Evolutionary conservation across 2,888 invertebrate species (phyloP), one percentile per base, ranked within the genome.

Genomic region (Caenorhabditis sp.): DNA sequence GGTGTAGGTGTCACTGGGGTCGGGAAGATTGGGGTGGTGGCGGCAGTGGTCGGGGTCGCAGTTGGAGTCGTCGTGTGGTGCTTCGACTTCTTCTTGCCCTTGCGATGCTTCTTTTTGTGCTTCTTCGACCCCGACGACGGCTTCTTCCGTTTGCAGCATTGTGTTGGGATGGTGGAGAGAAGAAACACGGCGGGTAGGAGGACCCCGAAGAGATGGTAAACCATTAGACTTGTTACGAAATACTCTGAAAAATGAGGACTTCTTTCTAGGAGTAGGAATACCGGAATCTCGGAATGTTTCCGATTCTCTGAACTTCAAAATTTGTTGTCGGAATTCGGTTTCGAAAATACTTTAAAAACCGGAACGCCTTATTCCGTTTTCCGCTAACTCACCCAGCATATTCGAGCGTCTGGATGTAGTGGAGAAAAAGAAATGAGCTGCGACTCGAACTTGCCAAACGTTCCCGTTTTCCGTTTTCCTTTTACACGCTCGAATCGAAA

Each of bases 201-300:
- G 61, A 61, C 49, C 49, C n/a, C 22, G 63, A 63, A 47, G 63
- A 63, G 47, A 63, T 44, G 44, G 56, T 58, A 66, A 66, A 75
- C 74, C 28, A 75, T 56, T 22, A 75, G 64, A 54, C 56, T 75
- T 75, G 74, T 75, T 56, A 75, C 51, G 74, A 75, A 54, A 66
- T 75, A 75, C 74, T 66, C 73, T 73, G 61, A 0, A 73, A 63
- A 14, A 7, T 31, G n/a, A n/a, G n/a, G n/a, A n/a, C n/a, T n/a
- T 31, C 7, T 31, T 31, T 31, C 7, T 31, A 7, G 7, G 31
- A 31, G 5, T 31, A 31, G 31, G 31, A n/a, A n/a, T n/a, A n/a
- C n/a, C n/a, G n/a, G n/a, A n/a, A n/a, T n/a, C n/a, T n/a, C n/a
- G n/a, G n/a, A n/a, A n/a, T n/a, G n/a, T n/a, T n/a, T n/a, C n/a